Evolutionary conservation across 2,113 vertebrate species (phyloP).

Genomic region (Psophia crepitans): DNA sequence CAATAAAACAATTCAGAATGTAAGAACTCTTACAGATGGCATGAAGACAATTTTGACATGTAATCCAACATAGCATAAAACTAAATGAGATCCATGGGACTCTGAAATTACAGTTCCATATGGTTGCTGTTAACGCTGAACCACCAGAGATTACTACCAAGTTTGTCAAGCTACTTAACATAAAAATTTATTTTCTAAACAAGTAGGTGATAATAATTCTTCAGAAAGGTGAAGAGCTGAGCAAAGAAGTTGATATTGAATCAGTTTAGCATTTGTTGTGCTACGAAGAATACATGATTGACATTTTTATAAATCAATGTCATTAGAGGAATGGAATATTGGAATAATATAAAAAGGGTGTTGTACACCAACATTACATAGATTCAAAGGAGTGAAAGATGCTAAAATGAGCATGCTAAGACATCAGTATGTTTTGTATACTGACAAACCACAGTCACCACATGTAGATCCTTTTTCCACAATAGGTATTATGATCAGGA

Average conservation of each 20-base stretch:
- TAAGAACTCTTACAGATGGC: conserved; percentile 58
- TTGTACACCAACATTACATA: not conserved
- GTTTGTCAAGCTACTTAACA: conserved; percentile 64
- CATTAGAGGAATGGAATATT: not conserved
- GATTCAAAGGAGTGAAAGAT: not conserved
- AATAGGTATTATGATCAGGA: not conserved
- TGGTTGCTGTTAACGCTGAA: conserved; percentile 57
- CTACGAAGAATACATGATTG: not conserved
- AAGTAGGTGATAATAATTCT: conserved; percentile 9
- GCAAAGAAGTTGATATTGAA: not conserved
- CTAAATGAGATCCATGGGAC: conserved; percentile 60
- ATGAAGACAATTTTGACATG: conserved; percentile 59
- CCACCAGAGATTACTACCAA: conserved; percentile 24
- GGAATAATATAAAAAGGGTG: not conserved
- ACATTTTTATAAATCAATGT: not conserved
- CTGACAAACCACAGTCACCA: not conserved
- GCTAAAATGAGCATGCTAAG: not conserved
- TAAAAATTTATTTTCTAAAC: conserved; percentile 47
- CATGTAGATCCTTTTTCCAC: not conserved
- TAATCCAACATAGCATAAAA: conserved; percentile 54
- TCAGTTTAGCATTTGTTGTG: not conserved
- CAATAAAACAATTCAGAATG: not conserved
- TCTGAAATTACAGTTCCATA: conserved; percentile 68
- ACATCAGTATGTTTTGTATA: fast-evolving
- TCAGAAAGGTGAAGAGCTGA: not conserved